Base-by-base conservation (phyloP, 1,140 invertebrate species). In the Nymphalis io region DNA sequence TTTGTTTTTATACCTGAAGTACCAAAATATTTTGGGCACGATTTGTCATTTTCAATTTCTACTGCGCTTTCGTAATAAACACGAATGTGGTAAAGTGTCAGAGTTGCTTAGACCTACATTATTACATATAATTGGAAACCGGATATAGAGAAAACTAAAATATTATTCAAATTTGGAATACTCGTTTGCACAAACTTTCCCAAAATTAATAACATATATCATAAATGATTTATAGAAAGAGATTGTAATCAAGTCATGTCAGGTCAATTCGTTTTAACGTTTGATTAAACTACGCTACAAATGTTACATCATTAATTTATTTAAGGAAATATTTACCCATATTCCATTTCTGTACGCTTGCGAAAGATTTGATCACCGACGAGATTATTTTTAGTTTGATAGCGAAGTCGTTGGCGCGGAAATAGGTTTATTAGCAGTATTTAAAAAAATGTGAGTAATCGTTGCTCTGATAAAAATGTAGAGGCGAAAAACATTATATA, bases 241-340 rank as follows among this genome's bases (percentile, higher is more conserved):
- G 15, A 46, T 46, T n/a, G 15, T 18, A 46, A 46, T 46, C 44
- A 46, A 46, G 13, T 6, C 40, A 2, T 12, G 13, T 46, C 44
- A 46, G 6, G 20, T 53, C 51, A 15, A 23, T 21, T 3, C 1
- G 18, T 53, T 21, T 21, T 23, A 53, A 53, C 1, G 6, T 21
- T 23, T 13, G 51, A 48, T 53, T 15, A 48, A 20, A 51, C 59
- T 11, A 55, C 16, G 51, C 51, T 44, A 21, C 40, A 27, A n/a
- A 3, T 48, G 55, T 85, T 85, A 79, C 84, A 78, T 84, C 84
- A 85, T 78, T 82, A 81, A 83, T 84, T n/a, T 83, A 82, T 80
- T 38, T 62, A 12, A 48, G 23, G 3, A 33, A 51, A 51, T 51
- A 75, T 76, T 74, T 76, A 78, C 70, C 73, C 75, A 69, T 71